Conservation (phyloP, 2,797 vertebrate species). For the Odontamblyopus lacepedii region DNA sequence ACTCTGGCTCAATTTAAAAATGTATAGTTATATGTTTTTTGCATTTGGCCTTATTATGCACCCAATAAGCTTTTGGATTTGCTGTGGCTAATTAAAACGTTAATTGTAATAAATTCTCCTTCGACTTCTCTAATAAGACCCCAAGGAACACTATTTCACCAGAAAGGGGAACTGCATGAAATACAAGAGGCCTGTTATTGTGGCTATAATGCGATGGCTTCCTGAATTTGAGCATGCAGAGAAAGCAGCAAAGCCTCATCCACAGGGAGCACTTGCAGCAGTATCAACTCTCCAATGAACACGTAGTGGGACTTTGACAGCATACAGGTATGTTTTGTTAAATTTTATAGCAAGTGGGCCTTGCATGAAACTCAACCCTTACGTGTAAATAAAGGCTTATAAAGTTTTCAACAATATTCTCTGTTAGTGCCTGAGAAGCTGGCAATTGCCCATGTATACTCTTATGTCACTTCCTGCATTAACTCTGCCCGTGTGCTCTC, state of each 20-base stretch:
- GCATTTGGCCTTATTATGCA: not conserved
- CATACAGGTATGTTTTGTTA: constrained; percentile 82
- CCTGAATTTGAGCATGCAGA: constrained; percentile 33
- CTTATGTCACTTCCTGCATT: constrained; percentile 88
- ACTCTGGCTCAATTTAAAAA: too few species aligned
- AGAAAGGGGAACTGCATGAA: constrained; percentile 28
- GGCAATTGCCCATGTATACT: constrained; percentile 78
- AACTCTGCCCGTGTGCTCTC: constrained; percentile 75
- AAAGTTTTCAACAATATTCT: constrained; percentile 86
- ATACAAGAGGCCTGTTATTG: constrained; percentile 33
- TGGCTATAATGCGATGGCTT: constrained; percentile 44
- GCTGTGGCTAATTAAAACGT: constrained; percentile 24
- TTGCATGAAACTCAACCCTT: constrained; percentile 74
- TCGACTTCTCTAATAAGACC: constrained; percentile 28
- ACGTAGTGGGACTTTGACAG: constrained; percentile 59
- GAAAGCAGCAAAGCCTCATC: constrained; percentile 66
- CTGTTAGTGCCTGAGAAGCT: constrained; percentile 78
- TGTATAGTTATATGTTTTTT: too few species aligned
- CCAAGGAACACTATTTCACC: constrained; percentile 27
- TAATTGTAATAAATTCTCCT: constrained; percentile 22
- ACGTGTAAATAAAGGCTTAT: constrained; percentile 80
- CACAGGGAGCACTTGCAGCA: constrained; percentile 69
- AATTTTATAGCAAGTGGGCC: constrained; percentile 82
- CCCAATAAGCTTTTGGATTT: not conserved
- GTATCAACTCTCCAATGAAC: constrained; percentile 78